A percentile compares a stretch with the other conserved stretches of the same genome.
Evolutionary conservation across 2,797 vertebrate species (phyloP).

Genomic region (Sternotherus odoratus): DNA sequence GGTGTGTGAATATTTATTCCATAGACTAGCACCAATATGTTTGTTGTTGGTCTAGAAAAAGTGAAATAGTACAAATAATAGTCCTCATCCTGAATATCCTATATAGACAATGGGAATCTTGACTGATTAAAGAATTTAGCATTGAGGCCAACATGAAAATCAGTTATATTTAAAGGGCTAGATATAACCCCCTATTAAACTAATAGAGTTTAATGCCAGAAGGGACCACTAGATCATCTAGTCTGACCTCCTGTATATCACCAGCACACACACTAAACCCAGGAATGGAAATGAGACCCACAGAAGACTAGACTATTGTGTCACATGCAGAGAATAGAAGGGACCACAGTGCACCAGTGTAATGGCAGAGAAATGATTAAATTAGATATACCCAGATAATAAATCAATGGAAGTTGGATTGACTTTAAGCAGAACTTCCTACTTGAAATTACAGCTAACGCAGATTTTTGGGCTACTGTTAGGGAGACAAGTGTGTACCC

Average conservation of each 20-base stretch:
- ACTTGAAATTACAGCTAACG: background rate
- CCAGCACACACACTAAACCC: background rate
- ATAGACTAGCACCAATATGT: background rate
- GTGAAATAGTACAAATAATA: background rate
- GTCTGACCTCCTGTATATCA: background rate
- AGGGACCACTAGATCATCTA: background rate
- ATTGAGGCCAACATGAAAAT: background rate
- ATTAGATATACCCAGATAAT: background rate
- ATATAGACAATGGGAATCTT: background rate
- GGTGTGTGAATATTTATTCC: background rate
- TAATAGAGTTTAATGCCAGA: background rate
- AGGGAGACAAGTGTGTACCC: background rate
- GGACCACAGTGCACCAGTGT: background rate
- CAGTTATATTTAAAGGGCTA: background rate
- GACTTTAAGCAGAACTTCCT: background rate
- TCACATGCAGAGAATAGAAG: background rate
- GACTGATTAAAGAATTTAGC: background rate
- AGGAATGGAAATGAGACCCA: background rate
- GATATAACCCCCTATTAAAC: background rate
- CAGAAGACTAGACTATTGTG: background rate
- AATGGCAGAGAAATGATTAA: background rate
- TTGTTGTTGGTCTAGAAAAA: background rate
- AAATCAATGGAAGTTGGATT: background rate
- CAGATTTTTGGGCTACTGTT: background rate
- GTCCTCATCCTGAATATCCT: background rate